Evolutionary conservation across 64 coral and sea anemone genomes (phyloP).

Genomic region (Porites australiensis): DNA sequence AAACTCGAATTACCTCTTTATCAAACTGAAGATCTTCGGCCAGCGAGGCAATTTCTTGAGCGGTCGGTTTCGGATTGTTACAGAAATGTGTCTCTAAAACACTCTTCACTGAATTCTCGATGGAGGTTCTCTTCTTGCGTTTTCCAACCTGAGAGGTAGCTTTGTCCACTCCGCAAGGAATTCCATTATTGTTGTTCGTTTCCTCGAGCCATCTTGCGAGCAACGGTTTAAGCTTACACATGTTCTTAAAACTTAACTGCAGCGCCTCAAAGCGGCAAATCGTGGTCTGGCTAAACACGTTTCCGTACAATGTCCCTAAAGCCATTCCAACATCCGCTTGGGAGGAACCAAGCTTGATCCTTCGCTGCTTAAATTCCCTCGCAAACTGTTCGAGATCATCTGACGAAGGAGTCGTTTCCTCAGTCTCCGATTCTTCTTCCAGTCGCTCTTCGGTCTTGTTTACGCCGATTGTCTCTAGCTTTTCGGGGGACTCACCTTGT

Average conservation of each 20-base stretch:
- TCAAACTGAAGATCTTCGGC: conserved; percentile 63
- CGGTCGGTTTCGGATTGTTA: conserved; percentile 46
- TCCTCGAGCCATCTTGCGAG: conserved; percentile 88
- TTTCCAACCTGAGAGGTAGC: conserved; percentile 35
- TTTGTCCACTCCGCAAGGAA: not conserved
- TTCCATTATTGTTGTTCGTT: conserved; percentile 15
- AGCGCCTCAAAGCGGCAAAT: conserved; percentile 97
- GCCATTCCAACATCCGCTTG: conserved; percentile 94
- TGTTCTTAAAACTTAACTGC: conserved; percentile 93
- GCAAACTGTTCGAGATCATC: conserved; percentile 91
- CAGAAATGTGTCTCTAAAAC: conserved; percentile 64
- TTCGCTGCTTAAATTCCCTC: conserved; percentile 76
- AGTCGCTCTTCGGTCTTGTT: conserved; percentile 6
- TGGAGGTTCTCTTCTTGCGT: conserved; percentile 71
- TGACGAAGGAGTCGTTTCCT: conserved; percentile 32
- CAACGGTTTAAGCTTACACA: conserved; percentile 83
- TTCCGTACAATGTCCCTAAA: conserved; percentile 78
- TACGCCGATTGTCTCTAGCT: not conserved
- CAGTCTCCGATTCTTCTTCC: not conserved
- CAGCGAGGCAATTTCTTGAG: conserved; percentile 47
- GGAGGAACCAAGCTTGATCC: conserved; percentile 86
- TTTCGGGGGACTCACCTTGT: not conserved
- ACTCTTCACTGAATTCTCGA: conserved; percentile 63
- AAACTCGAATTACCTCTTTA: conserved; percentile 79
- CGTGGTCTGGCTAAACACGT: conserved; percentile 89